Conservation (phyloP, 2,888 invertebrate genomes). For the Ditula angustiorana region DNA sequence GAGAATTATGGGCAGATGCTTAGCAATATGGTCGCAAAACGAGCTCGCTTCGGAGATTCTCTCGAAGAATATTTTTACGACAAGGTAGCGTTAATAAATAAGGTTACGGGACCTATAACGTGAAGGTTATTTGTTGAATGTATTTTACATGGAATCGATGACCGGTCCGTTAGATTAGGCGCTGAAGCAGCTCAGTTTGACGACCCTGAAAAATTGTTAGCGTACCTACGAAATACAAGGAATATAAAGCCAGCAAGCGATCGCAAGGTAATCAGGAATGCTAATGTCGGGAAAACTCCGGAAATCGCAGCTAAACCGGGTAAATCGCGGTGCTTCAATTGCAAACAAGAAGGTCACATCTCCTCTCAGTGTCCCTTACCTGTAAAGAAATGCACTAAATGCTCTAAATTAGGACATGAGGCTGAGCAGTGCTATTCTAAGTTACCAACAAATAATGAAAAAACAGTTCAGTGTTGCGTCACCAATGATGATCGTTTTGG, state of each 20-base stretch:
- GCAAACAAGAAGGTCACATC: constrained; percentile 26
- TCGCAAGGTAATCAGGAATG: neutral
- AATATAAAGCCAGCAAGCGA: neutral
- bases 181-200: constrained; percentile 26
- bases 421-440: neutral
- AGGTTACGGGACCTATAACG: constrained; percentile 27
- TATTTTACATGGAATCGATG: constrained; percentile 37
- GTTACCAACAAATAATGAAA: neutral
- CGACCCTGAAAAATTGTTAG: constrained; percentile 16
- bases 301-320: neutral
- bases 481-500: neutral
- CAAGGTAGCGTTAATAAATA: constrained; percentile 38
- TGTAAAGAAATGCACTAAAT: neutral
- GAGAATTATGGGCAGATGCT: constrained; percentile 1
- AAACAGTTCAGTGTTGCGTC: neutral
- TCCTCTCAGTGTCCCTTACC: constrained; percentile 4
- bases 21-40: constrained; percentile 41
- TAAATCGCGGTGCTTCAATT: constrained; percentile 12
- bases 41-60: constrained; percentile 41
- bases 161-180: constrained; percentile 30
- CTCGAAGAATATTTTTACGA: constrained; percentile 42
- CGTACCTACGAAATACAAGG: constrained; percentile 6
- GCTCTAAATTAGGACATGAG: neutral
- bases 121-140: constrained; percentile 40
- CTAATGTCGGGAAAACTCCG: neutral